Base-by-base conservation (phyloP, 2,797 vertebrate species). In the Vultur gryphus region DNA sequence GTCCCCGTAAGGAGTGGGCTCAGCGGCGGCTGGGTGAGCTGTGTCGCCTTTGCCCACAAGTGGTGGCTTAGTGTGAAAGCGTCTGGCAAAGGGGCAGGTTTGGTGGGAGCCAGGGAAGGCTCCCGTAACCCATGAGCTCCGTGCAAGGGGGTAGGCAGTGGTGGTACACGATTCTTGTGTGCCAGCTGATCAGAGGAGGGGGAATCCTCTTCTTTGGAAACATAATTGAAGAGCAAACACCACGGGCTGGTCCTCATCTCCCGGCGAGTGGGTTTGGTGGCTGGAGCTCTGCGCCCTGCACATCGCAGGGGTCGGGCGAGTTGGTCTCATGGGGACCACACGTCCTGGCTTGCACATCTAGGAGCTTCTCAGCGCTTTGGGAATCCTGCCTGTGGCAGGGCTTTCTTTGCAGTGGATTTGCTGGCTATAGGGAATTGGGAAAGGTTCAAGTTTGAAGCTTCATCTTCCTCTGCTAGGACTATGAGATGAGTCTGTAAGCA, bases 221-320 rank as follows among this genome's bases (percentile, higher is more conserved):
- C 5, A 0, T 10, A 31, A 18, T 9, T 7, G 31, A 73, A 41
- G 33, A 48, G 48, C 55, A 59, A 51, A 51, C 35, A 13, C 18
- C 3, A 1, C 0, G 1, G 39, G n/a, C 1, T 54, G 44, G 18
- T 46, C 7, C 64, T 77, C 1, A 0, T 35, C 71, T 73, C 24
- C 73, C 2, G 5, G 43, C 0, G 16, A 54, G 71, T 23, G 41
- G 37, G 13, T 84, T 41, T 43, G 39, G 58, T 43, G 67, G 37
- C 61, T 70, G 89, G 52, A 95, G 41, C 23, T 83, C 72, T 39
- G 54, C 59, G 69, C 48, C n/a, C 61, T 87, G 52, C 49, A 33
- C 13, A 28, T 33, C n/a, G 26, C 26, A 19, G 33, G 37, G 19
- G 2, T 62, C 43, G 58, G 81, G 29, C 0, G 4, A 18, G 21